A percentile compares a stretch with the other conserved stretches of the same genome.
Evolutionary conservation across 2,113 vertebrate species (phyloP).

Genomic region (Ondatra zibethicus): DNA sequence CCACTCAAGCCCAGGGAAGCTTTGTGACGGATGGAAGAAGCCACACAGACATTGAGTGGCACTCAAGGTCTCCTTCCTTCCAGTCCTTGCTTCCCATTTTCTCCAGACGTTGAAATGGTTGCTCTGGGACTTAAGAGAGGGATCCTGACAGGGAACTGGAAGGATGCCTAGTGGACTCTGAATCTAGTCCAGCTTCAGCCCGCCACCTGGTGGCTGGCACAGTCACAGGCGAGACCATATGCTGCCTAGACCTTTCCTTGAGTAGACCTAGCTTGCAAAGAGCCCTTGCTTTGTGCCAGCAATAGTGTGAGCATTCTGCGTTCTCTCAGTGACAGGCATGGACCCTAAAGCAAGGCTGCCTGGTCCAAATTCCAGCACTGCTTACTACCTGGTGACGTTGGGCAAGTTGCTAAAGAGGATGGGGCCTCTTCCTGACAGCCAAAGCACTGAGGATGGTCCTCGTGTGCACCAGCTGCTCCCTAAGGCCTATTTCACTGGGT

Average conservation of each 20-base stretch:
- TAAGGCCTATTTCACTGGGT: no score
- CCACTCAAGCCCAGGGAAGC: neutral
- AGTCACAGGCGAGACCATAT: fast-evolving
- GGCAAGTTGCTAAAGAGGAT: neutral
- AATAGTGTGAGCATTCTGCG: neutral
- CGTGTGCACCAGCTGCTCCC: fast-evolving
- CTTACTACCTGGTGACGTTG: neutral
- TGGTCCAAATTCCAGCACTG: neutral
- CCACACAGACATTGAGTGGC: neutral
- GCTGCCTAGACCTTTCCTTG: neutral
- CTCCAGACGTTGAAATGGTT: neutral
- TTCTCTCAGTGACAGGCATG: neutral
- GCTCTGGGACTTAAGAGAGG: neutral
- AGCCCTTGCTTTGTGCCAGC: fast-evolving
- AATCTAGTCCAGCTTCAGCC: neutral
- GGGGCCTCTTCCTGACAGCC: neutral
- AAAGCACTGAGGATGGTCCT: neutral
- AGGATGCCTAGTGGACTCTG: neutral
- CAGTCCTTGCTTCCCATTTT: neutral
- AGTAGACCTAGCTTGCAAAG: neutral
- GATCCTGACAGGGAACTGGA: neutral
- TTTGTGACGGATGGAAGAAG: neutral
- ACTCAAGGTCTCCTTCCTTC: neutral
- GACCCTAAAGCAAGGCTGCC: neutral
- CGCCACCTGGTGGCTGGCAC: slow-evolving; percentile 67